phyloP scores from a whole-genome alignment of 2,113 vertebrate genomes.

The Aptenodytes forsteri region DNA sequence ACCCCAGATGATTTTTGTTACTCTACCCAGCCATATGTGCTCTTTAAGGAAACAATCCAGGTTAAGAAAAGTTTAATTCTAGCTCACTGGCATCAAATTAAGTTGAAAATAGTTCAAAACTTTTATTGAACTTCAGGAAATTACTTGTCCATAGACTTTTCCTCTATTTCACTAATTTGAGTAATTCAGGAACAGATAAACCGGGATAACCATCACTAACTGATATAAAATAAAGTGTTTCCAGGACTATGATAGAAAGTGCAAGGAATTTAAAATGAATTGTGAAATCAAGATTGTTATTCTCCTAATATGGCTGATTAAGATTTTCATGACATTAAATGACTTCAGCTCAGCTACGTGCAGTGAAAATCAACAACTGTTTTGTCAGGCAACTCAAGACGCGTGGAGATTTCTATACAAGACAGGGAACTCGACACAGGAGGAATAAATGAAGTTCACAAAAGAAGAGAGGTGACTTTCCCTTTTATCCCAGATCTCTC shows the following conservation, averaged over 20 bases:
- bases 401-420: background rate
- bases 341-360: background rate
- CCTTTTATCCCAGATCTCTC: background rate
- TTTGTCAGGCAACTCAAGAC: background rate
- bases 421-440: background rate
- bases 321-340: background rate
- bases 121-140: background rate
- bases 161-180: background rate
- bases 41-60: background rate
- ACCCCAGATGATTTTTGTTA: background rate
- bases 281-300: background rate
- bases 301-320: background rate
- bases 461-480: background rate
- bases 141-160: background rate
- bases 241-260: background rate
- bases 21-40: background rate
- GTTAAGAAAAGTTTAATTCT: conserved; percentile 6
- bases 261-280: background rate
- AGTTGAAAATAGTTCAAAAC: background rate
- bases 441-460: background rate
- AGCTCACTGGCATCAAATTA: background rate
- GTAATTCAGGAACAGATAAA: background rate
- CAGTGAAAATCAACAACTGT: background rate
- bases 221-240: background rate
- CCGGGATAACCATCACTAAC: background rate